Evolutionary conservation across 2,113 vertebrate species (phyloP), one percentile per base, ranked within the genome.

Genomic region (Rhinoptilus africanus): DNA sequence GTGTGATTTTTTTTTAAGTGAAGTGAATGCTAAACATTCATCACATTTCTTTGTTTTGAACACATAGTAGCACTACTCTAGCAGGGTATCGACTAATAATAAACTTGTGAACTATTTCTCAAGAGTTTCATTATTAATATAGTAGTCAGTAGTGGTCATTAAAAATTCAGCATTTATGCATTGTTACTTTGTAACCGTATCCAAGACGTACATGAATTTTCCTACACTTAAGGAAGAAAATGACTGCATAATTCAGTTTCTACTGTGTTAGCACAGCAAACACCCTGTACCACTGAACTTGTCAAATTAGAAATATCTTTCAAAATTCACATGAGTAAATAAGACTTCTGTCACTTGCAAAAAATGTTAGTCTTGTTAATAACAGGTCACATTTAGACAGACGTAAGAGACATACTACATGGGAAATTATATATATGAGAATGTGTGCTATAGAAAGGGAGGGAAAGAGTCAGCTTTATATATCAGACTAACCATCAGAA

Each of bases 11-110:
- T 63, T 96, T 86, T 84, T 18, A 79, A 95, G 71, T 87, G 73
- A 95, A 95, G 73, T 85, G 86, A 91, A 93, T 92, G 80, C 41
- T 96, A 93, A 93, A 89, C 74, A 87, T 82, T 97, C 89, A 89
- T 95, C 73, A 95, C 77, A 32, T 94, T 93, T 90, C 68, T 90
- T 95, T 97, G 92, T 89, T 96, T 95, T 95, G 84, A 89, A 95
- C 74, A 89, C 86, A 82, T 32, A 91, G 77, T 57, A 96, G 81
- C 91, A 91, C 86, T 94, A 81, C 32, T 92, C 41, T 89, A 85
- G 50, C 66, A 94, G 77, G 37, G 28, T 69, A 94, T 77, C 54
- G 77, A 91, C 91, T 92, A 92, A 85, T 75, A 93, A 94, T 79
- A 85, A 92, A 92, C 78, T 77, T 91, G 69, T 77, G 66, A 94